Evolutionary conservation across 2,113 vertebrate species (phyloP), one percentile per base, ranked within the genome.

Genomic region (Sceloporus tristichus): DNA sequence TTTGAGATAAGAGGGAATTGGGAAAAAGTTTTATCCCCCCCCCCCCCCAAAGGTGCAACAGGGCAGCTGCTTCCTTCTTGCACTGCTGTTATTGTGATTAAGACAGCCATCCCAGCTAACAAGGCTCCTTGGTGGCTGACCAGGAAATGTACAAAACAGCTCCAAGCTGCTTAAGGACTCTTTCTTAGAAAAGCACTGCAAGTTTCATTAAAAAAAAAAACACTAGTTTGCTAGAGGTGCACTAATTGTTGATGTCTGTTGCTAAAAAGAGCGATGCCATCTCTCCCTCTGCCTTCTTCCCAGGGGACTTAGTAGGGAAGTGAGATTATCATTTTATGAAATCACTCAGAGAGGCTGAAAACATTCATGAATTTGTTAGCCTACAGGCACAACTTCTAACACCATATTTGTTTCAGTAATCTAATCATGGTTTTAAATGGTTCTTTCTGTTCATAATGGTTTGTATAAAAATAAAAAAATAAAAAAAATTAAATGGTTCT

Each of bases 331-430:
- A 0, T 85, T 82, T 88, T 77, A 9, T 71, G 25, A 85, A 92
- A 91, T 62, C 88, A 88, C 82, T 89, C 0, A 73, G 71, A 73
- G 86, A 40, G 86, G 83, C 0, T 82, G 91, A 77, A 92, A 94
- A 93, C 91, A 93, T 62, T 68, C 76, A 62, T 5, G 29, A 85
- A 77, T 91, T 53, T 94, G 92, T 86, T 89, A 94, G 89, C 86
- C 92, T 88, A 82, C 84, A 92, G 92, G 9, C 90, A 1, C 7
- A 62, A 75, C 1, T 8, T 70, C 90, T 92, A 92, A 90, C 90
- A 93, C 34, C 0, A 21, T 0, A 34, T 85, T 68, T 93, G 27
- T 88, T 93, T 34, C 1, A 74, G 84, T 88, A 93, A 88, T 7
- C 85, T 88, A 93, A 88, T 7, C 85, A 94, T 89, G 79, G 54